phyloP scores from a whole-genome alignment of 2,113 vertebrate genomes.

The Pachypanchax playfairii region DNA sequence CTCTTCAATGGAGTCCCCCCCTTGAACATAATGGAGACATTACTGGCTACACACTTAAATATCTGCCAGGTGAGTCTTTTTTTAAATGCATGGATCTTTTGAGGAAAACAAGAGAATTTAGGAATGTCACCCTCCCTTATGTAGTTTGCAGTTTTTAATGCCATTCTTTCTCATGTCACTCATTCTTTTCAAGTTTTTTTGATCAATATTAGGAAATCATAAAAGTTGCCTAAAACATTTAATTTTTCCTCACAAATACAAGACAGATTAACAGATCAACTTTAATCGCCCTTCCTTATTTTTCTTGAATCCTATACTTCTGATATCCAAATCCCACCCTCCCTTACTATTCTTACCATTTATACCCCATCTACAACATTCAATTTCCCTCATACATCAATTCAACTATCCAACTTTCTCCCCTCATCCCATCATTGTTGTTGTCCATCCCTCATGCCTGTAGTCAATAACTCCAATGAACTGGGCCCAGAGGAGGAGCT shows the following conservation, averaged over 20 bases:
- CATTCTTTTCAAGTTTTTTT: conserved; percentile 34
- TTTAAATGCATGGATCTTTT: neutral
- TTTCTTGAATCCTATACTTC: conserved; percentile 52
- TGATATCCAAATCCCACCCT: conserved; percentile 41
- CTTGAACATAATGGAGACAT: conserved; percentile 88
- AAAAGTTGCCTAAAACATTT: conserved; percentile 33
- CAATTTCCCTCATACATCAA: conserved; percentile 21
- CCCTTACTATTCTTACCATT: conserved; percentile 39
- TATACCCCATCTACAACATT: conserved; percentile 33
- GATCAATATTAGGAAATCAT: neutral
- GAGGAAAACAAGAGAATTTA: neutral
- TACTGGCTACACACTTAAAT: conserved; percentile 90
- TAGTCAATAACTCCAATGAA: conserved; percentile 95
- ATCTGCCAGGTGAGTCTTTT: conserved; percentile 91
- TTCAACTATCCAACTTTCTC: conserved; percentile 43
- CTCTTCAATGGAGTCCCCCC: conserved; percentile 92
- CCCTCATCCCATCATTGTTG: conserved; percentile 31
- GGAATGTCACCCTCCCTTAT: conserved; percentile 29
- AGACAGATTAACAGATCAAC: conserved; percentile 65
- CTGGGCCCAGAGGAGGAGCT: conserved; percentile 88
- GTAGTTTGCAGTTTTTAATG: conserved; percentile 50
- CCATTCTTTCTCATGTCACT: conserved; percentile 49
- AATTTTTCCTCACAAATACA: conserved; percentile 32
- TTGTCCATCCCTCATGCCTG: conserved; percentile 54
- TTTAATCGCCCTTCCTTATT: conserved; percentile 59